Conservation (phyloP, 2,113 vertebrate genomes). For the Thunnus maccoyii region DNA sequence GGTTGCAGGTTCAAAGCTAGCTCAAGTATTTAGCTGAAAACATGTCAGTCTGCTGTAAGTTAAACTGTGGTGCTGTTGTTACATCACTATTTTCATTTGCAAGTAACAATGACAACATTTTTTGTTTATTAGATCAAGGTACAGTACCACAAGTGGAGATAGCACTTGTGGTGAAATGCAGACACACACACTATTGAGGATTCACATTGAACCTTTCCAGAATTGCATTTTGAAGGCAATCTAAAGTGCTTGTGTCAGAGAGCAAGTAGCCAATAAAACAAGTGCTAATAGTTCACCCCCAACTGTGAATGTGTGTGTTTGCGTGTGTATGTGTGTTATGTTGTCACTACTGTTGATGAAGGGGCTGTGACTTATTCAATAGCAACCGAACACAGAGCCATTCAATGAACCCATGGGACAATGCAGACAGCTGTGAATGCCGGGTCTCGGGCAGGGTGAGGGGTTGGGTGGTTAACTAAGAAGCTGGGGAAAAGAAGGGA, state of each 20-base stretch:
- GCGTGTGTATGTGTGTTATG: conserved; percentile 38
- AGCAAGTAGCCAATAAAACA: conserved; percentile 53
- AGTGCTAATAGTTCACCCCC: conserved; percentile 40
- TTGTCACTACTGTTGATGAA: conserved; percentile 55
- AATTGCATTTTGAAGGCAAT: conserved; percentile 49
- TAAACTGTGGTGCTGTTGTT: conserved; percentile 7
- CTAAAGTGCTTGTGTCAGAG: conserved; percentile 46
- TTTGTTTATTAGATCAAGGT: not conserved
- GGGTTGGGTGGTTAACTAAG: conserved; percentile 40
- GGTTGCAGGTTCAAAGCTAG: conserved; percentile 47
- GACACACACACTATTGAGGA: conserved; percentile 1
- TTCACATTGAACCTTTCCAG: conserved; percentile 16
- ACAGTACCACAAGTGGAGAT: not conserved
- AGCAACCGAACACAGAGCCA: conserved; percentile 36
- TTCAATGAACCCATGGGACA: conserved; percentile 51
- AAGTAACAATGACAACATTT: conserved; percentile 15
- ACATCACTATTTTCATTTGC: not conserved
- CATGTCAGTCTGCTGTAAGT: conserved; percentile 35
- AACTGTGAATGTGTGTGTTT: conserved; percentile 38
- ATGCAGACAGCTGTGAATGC: conserved; percentile 54
- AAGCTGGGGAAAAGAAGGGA: conserved; percentile 19
- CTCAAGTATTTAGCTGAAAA: conserved; percentile 31
- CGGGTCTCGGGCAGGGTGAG: conserved; percentile 13
- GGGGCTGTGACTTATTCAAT: conserved; percentile 59
- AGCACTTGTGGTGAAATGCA: conserved; percentile 17